These are phyloP conservation scores for Anthopleura sola DNA, from an alignment of 64 coral and sea anemone genomes.

Conservation along the genomic window DNA sequence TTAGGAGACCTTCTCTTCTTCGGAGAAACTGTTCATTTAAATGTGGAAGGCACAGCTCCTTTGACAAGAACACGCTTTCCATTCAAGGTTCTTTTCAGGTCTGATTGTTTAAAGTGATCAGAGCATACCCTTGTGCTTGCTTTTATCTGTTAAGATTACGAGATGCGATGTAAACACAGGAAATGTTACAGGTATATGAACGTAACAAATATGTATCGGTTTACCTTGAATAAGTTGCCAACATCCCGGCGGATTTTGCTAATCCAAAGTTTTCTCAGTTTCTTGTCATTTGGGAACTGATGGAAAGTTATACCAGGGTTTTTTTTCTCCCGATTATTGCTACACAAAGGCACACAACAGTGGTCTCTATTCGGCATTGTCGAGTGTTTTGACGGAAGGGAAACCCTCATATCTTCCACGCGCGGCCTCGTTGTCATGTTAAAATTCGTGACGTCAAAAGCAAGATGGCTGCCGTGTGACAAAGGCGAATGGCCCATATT, in stretches of 20 bases:
- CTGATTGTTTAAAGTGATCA: constrained; percentile 4
- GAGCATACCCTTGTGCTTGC: background rate
- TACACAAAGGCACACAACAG: background rate
- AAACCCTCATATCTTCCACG: background rate
- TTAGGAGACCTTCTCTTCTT: constrained; percentile 19
- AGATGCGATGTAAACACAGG: background rate
- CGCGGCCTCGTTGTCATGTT: background rate
- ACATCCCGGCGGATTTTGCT: constrained; percentile 24
- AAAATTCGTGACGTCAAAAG: no score
- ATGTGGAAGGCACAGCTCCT: constrained; percentile 27
- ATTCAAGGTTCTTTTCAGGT: constrained; percentile 20
- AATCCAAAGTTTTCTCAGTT: background rate
- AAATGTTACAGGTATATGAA: background rate
- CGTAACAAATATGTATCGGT: background rate
- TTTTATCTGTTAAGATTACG: background rate
- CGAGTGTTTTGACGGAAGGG: background rate
- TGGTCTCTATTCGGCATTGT: background rate
- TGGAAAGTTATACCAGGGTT: background rate
- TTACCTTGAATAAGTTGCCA: background rate
- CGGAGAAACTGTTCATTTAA: constrained; percentile 26
- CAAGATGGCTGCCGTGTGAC: no score
- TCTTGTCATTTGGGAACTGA: background rate
- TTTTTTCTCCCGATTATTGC: constrained; percentile 16
- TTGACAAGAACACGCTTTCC: constrained; percentile 20
- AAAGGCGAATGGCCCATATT: no score